Percentiles rank a stretch among this genome's conserved stretches.
phyloP scores from a whole-genome alignment of 2,888 invertebrate genomes.

The Latrodectus elegans region DNA sequence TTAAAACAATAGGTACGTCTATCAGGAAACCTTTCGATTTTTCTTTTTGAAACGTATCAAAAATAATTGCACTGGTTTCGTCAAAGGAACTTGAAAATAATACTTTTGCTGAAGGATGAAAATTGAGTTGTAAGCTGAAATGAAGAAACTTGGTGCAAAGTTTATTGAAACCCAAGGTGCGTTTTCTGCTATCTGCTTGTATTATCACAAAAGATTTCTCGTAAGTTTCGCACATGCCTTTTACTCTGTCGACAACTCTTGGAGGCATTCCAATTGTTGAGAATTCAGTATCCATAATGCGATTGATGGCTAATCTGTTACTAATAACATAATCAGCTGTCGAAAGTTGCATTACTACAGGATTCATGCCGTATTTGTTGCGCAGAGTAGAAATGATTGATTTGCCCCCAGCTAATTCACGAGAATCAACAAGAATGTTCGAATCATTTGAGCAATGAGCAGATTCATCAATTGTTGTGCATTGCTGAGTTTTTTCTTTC shows the following conservation, averaged over 20 bases:
- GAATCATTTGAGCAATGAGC: neutral
- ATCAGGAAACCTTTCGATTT: conserved; percentile 36
- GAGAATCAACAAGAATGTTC: conserved; percentile 54
- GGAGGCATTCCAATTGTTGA: conserved; percentile 1
- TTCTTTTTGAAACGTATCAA: conserved; percentile 31
- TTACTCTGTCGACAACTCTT: conserved; percentile 52
- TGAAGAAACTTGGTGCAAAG: conserved; percentile 38
- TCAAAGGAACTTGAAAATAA: conserved; percentile 52
- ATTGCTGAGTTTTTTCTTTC: too few species aligned
- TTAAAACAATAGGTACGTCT: conserved; percentile 24
- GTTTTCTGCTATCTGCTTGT: conserved; percentile 50
- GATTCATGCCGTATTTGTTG: conserved; percentile 31
- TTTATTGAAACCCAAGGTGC: conserved; percentile 39
- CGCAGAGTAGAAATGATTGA: conserved; percentile 41
- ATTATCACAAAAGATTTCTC: conserved; percentile 54
- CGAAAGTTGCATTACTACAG: conserved; percentile 49
- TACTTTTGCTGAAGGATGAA: conserved; percentile 13
- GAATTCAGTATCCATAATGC: conserved; percentile 54
- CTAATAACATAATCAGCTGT: conserved; percentile 61
- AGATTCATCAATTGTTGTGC: too few species aligned
- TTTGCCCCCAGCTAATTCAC: conserved; percentile 56
- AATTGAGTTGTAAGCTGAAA: conserved; percentile 13
- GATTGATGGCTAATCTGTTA: conserved; percentile 47
- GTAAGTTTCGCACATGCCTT: conserved; percentile 41
- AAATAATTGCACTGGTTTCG: conserved; percentile 29